Base-by-base conservation (phyloP, 2,113 vertebrate species). In the Carettochelys insculpta region DNA sequence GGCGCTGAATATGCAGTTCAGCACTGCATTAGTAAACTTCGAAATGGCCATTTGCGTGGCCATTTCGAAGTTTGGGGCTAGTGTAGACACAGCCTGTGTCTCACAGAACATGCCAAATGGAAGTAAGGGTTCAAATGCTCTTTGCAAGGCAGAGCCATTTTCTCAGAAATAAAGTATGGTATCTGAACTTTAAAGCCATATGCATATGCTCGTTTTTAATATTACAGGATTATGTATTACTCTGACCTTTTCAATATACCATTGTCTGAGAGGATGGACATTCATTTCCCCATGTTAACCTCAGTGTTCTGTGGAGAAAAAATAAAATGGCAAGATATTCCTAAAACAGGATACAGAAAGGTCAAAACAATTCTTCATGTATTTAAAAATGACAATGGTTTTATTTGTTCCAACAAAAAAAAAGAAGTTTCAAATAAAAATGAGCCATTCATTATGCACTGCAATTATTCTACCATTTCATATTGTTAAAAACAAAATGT, bases 261-360 rank as follows among this genome's bases (percentile, higher is more conserved):
- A 6, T 17, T 51, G 17, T 52, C 84, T 79, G 41, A 34, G 19
- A 51, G 81, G 27, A 10, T 10, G 20, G 77, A 31, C 41, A 82
- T 85, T 54, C 31, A n/a, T 80, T 91, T 45, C 34, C 34, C 24
- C 25, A 27, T 58, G 81, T 83, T 45, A 29, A n/a, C 41, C 79
- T 79, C 43, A 48, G 54, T 79, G 22, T 82, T 88, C 83, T 82
- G 50, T 4, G 29, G 77, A 82, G 53, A 51, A 85, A n/a, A 80
- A 41, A 34, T 51, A 75, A 90, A 90, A 90, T 90, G 77, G 65
- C 82, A 90, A 85, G 71, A 77, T 80, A 85, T 85, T 76, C 85
- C 82, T 80, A 75, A 85, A 90, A 54, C 85, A 53, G 56, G 65
- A 77, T 14, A 73, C 19, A 77, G 89, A 83, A 89, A 85, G 8